phyloP scores from a whole-genome alignment of 2,797 vertebrate genomes.

The Dermochelys coriacea region DNA sequence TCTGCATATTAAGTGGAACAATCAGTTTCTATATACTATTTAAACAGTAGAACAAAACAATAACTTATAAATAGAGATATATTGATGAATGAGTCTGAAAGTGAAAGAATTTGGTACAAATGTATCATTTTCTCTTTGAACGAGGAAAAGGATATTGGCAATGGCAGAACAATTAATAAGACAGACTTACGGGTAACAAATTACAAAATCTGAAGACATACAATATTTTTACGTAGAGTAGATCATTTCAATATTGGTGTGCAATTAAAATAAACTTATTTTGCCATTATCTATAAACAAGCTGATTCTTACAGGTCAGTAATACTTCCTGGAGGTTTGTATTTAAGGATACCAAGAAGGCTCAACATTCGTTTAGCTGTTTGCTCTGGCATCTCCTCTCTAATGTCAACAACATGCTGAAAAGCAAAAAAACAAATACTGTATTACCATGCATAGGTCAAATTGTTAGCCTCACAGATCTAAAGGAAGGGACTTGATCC shows the following conservation, averaged over 20 bases:
- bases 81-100: not conserved
- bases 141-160: not conserved
- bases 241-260: not conserved
- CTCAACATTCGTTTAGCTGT: conserved; percentile 93
- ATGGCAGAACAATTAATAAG: not conserved
- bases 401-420: conserved; percentile 95
- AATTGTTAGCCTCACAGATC: not conserved
- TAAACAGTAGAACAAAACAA: not conserved
- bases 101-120: not conserved
- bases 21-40: accelerated
- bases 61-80: not conserved
- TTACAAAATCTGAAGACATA: not conserved
- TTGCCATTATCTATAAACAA: not conserved
- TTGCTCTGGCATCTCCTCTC: conserved; percentile 96
- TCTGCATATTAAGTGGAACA: not conserved
- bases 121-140: not conserved
- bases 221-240: not conserved
- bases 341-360: conserved; percentile 94
- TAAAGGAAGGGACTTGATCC: not conserved
- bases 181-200: not conserved
- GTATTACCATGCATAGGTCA: not conserved
- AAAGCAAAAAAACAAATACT: conserved; percentile 42
- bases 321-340: conserved; percentile 89
- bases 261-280: not conserved
- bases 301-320: conserved; percentile 90